phyloP scores from a whole-genome alignment of 2,888 invertebrate genomes.

The Melolontha melolontha region DNA sequence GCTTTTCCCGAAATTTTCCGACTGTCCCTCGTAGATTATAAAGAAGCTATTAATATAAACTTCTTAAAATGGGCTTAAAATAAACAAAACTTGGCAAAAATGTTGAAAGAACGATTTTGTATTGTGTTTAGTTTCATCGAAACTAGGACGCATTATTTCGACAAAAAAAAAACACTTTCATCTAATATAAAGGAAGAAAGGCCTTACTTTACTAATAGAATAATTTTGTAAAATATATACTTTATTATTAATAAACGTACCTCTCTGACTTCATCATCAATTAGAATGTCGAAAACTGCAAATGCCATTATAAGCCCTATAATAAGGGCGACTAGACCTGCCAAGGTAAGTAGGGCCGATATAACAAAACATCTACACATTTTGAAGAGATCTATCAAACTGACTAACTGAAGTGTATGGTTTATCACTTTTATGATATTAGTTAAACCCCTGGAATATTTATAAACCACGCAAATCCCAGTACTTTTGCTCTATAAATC shows the following conservation, averaged over 20 bases:
- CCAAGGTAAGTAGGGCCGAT: constrained; percentile 16
- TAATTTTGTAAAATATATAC: no score
- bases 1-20: no score
- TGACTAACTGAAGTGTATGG: not conserved
- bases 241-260: constrained; percentile 26
- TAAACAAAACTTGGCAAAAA: no score
- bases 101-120: no score
- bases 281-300: constrained; percentile 38
- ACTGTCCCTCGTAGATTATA: no score
- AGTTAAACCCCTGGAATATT: constrained; percentile 9
- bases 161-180: no score
- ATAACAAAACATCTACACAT: constrained; percentile 33
- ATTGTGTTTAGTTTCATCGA: no score
- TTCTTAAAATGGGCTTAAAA: no score
- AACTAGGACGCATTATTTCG: no score
- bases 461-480: constrained; percentile 16
- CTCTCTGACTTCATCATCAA: constrained; percentile 36
- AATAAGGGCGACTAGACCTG: constrained; percentile 34
- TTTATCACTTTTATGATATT: constrained; percentile 26
- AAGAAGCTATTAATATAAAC: no score
- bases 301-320: constrained; percentile 38
- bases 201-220: no score
- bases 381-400: constrained; percentile 9
- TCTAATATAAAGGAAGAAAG: no score
- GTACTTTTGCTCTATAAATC: constrained; percentile 10